Percentiles rank a stretch among this genome's conserved stretches.
Conservation (phyloP, 2,113 vertebrate species). For the Sigmodon hispidus region DNA sequence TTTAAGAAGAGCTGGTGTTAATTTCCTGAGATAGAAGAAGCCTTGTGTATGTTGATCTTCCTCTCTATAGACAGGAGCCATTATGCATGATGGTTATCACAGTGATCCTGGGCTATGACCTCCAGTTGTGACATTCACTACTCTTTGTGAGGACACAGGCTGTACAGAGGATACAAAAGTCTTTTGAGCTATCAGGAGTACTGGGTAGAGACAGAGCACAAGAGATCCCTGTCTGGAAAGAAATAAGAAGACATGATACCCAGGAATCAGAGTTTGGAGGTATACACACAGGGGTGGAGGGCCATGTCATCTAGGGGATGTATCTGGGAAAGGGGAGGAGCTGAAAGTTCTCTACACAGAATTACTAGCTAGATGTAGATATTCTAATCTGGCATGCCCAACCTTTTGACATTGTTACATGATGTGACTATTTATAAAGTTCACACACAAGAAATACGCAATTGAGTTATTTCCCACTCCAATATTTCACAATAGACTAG, state of each 20-base stretch:
- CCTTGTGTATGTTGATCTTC: background rate
- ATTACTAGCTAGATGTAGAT: background rate
- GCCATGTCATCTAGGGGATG: rapidly evolving
- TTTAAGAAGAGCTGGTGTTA: background rate
- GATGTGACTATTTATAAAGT: background rate
- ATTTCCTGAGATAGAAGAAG: background rate
- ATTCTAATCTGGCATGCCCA: background rate
- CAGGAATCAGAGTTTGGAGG: background rate
- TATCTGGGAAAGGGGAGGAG: background rate
- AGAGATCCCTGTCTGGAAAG: background rate
- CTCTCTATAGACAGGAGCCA: background rate
- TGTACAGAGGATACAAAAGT: background rate
- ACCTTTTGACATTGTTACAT: background rate
- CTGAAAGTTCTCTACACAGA: no score
- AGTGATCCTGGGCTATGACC: background rate
- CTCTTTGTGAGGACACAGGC: background rate
- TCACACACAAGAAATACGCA: background rate
- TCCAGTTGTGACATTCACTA: no score
- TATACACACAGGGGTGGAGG: background rate
- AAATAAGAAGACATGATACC: background rate
- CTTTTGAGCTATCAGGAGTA: background rate
- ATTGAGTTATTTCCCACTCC: background rate
- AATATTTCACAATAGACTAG: background rate
- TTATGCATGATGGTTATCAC: background rate
- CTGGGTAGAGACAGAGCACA: background rate